Base-by-base conservation (phyloP, 1,140 invertebrate species). In the Anagrus nilaparvatae region DNA sequence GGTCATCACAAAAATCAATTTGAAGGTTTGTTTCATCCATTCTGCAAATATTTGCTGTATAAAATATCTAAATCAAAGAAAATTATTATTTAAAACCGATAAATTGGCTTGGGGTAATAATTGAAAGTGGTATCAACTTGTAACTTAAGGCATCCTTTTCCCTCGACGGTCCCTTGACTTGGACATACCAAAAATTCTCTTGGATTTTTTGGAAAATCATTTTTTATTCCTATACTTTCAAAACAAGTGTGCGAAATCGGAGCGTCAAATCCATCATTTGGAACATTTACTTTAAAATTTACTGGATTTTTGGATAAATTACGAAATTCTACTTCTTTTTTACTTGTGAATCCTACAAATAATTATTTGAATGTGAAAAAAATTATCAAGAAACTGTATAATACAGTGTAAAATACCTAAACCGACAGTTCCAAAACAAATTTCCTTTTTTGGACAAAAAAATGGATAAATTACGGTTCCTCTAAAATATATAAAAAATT, bases 391-490 rank as follows among this genome's bases (percentile, higher is more conserved):
- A 25, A 2, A 19, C 25, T 27, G 2, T 31, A 23, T 27, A n/a
- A n/a, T n/a, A n/a, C n/a, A 16, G n/a, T 24, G 34, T 18, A 43
- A 27, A 35, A 16, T 40, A 28, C 33, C 24, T 46, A 44, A 39
- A 61, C 67, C 63, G 30, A 71, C 43, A 2, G n/a, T n/a, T n/a
- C n/a, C n/a, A n/a, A n/a, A n/a, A n/a, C n/a, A n/a, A n/a, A n/a
- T n/a, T n/a, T n/a, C n/a, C n/a, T n/a, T n/a, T n/a, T n/a, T n/a
- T n/a, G n/a, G 65, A 38, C 57, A 53, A n/a, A 72, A 46, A 6
- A 53, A 50, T 6, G 71, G 71, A 40, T 55, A 64, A 12, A 69
- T 36, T 0, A 70, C 53, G 20, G 47, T 55, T 7, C 70, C 70
- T 42, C 69, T 72, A 36, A 31, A 59, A 56, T 38, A 49, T 7